Evolutionary conservation across 2,113 vertebrate genomes (phyloP), one percentile per base, ranked within the genome.

Genomic region (Seriola rivoliana): DNA sequence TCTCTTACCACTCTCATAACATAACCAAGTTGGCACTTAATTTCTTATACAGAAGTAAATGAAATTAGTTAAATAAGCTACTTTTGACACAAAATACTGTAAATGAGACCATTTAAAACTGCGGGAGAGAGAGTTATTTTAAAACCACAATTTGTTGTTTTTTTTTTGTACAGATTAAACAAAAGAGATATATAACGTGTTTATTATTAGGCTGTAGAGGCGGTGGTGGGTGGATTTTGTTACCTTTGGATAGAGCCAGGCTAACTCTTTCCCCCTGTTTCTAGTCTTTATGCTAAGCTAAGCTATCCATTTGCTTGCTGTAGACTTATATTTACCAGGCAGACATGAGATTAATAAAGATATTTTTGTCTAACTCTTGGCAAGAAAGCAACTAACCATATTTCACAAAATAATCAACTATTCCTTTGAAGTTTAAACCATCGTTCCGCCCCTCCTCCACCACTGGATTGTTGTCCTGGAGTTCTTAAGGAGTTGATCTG

Each of bases 1-100:
- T 65, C 25, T 70, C 8, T 17, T 16, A 29, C 55, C 17, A 23
- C 25, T 44, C 67, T 73, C 25, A 78, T 42, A 77, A 50, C 32
- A 64, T 9, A n/a, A 75, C 29, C 8, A 21, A 40, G n/a, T 72
- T 68, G 17, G 17, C 14, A 65, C 44, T 58, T 60, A 44, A 74
- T 83, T 40, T n/a, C 12, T 68, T 70, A 69, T 44, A 16, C 23
- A 54, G 50, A 40, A 57, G 23, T 21, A 69, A 42, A 54, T 74
- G n/a, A 19, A 44, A 50, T 67, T 36, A 46, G 5, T 44, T 52
- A 70, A 64, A 71, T 40, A 16, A 54, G 44, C 8, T 32, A 5
- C 62, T 52, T 65, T 29, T 42, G 29, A 29, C 74, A 70, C 14
- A 52, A 42, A 68, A 67, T 40, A 38, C 17, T 62, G 42, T 59